These are phyloP conservation scores for Sarcophaga rosellei DNA, from an alignment of 2,888 invertebrate genomes.

Conservation along the genomic window DNA sequence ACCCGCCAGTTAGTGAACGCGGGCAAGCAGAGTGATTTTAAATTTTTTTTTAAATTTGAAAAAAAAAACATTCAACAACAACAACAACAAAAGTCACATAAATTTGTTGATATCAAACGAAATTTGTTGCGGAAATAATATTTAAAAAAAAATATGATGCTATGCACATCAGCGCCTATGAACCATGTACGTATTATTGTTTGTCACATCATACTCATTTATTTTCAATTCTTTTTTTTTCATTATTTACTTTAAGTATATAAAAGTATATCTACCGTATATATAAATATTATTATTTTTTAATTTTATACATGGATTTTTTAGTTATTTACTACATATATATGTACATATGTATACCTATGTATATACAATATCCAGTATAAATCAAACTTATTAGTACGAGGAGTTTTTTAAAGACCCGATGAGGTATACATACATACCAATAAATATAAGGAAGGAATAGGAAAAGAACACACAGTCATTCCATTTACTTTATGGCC, in stretches of 20 bases:
- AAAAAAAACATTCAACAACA: background rate
- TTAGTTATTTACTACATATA: background rate
- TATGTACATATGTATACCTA: too few species aligned
- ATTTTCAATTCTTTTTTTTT: constrained; percentile 30
- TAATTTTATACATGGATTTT: background rate
- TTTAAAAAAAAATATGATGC: constrained; percentile 76
- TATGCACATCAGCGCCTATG: constrained; percentile 81
- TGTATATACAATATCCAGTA: too few species aligned
- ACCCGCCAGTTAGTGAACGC: too few species aligned
- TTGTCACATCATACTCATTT: constrained; percentile 30
- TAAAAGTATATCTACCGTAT: background rate
- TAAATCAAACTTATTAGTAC: too few species aligned
- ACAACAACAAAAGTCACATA: constrained; percentile 40
- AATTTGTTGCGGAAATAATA: constrained; percentile 73
- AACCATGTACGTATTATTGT: constrained; percentile 78
- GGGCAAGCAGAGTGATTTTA: constrained; percentile 68
- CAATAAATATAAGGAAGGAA: too few species aligned
- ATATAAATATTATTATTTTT: background rate
- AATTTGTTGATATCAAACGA: constrained; percentile 68
- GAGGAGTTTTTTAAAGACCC: too few species aligned
- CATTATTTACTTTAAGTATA: constrained; percentile 29
- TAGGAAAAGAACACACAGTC: too few species aligned
- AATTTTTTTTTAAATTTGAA: constrained; percentile 63
- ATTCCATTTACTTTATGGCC: too few species aligned
- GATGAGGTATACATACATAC: too few species aligned